Percentiles rank a stretch among this genome's conserved stretches.
These are phyloP conservation scores for Chaetodon trifascialis DNA, from an alignment of 2,113 vertebrate genomes.

Conservation along the genomic window DNA sequence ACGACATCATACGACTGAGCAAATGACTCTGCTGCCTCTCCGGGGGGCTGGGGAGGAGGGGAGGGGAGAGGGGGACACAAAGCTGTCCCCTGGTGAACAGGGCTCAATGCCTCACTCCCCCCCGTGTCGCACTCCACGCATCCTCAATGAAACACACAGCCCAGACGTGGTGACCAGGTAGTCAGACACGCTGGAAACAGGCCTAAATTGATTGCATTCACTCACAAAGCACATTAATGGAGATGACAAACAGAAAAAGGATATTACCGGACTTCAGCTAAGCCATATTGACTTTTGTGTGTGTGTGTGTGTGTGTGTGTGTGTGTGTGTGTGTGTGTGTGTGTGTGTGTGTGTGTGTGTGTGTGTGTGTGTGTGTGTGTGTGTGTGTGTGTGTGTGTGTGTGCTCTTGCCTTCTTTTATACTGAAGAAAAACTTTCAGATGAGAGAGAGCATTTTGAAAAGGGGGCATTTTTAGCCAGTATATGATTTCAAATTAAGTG, in stretches of 20 bases:
- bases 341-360: not conserved
- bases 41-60: constrained; percentile 60
- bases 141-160: constrained; percentile 10
- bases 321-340: constrained; percentile 26
- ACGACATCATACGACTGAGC: constrained; percentile 85
- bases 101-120: constrained; percentile 22
- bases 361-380: constrained; percentile 33
- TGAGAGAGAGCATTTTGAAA: too few species aligned
- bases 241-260: constrained; percentile 62
- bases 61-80: constrained; percentile 43
- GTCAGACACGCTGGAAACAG: constrained; percentile 58
- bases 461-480: too few species aligned
- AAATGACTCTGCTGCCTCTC: constrained; percentile 82
- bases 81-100: constrained; percentile 65
- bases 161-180: constrained; percentile 49
- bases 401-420: not conserved
- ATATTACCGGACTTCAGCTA: constrained; percentile 53
- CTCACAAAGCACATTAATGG: constrained; percentile 67
- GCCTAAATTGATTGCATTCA: constrained; percentile 58
- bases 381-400: constrained; percentile 13
- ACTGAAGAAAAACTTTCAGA: too few species aligned
- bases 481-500: not conserved
- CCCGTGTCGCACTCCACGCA: constrained; percentile 2
- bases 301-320: constrained; percentile 33
- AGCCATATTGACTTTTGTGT: constrained; percentile 38